A percentile compares a stretch with the other conserved stretches of the same genome.
phyloP scores from a whole-genome alignment of 2,797 vertebrate genomes.

The Rhabdomys pumilio region DNA sequence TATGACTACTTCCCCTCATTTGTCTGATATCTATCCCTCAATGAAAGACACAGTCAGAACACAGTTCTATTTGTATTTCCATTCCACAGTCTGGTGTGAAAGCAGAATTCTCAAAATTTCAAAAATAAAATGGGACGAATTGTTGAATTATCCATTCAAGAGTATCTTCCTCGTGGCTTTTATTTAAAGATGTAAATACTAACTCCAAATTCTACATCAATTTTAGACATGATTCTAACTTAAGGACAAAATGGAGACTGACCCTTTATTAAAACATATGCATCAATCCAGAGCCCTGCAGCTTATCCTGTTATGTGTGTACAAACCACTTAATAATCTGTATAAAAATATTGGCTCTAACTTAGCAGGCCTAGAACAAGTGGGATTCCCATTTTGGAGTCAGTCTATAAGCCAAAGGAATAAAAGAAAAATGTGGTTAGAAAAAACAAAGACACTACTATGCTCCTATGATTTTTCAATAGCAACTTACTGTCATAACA shows the following conservation, averaged over 20 bases:
- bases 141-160: not conserved
- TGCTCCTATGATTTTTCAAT: not conserved
- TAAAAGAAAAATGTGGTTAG: not conserved
- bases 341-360: not conserved
- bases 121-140: not conserved
- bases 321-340: not conserved
- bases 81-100: not conserved
- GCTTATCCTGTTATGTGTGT: not conserved
- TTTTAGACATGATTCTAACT: not conserved
- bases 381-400: not conserved
- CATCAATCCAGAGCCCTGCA: not conserved
- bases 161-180: not conserved
- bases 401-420: not conserved
- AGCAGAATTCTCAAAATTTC: not conserved
- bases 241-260: not conserved
- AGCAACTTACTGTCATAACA: not conserved
- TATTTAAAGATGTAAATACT: not conserved
- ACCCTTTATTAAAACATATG: not conserved
- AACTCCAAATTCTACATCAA: not conserved
- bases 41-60: not conserved
- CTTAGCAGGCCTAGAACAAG: not conserved
- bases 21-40: constrained; percentile 3
- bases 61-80: not conserved
- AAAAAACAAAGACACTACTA: not conserved
- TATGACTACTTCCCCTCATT: not conserved